phyloP scores from a whole-genome alignment of 2,113 vertebrate species.

The Empidonax traillii region DNA sequence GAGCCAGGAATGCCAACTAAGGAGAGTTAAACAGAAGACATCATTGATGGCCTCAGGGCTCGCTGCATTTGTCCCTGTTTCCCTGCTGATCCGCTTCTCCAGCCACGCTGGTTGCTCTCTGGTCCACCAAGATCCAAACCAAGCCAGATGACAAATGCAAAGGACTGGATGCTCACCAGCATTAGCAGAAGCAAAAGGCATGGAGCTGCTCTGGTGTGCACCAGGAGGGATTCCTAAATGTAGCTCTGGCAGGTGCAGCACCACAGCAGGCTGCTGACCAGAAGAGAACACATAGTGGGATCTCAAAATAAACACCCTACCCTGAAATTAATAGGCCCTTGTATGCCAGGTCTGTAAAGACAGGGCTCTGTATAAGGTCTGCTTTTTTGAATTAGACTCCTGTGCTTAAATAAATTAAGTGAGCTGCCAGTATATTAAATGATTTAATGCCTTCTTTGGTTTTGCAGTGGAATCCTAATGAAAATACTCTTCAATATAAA shows the following conservation, averaged over 20 bases:
- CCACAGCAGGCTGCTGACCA: neutral
- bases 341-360: neutral
- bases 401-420: conserved; percentile 62
- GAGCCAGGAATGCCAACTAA: neutral
- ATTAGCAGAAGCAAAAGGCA: neutral
- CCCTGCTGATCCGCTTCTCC: neutral
- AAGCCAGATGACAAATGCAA: neutral
- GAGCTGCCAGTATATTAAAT: conserved; percentile 47
- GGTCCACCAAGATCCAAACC: neutral
- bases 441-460: conserved; percentile 54
- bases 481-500: conserved; percentile 55
- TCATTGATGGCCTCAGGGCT: neutral
- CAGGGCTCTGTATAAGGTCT: neutral
- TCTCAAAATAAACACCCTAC: neutral
- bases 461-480: conserved; percentile 59
- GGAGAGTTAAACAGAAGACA: neutral
- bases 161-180: neutral
- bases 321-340: conserved; percentile 22
- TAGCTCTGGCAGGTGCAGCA: neutral
- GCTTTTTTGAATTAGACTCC: conserved; percentile 41
- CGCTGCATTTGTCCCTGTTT: neutral
- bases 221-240: neutral
- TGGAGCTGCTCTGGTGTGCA: neutral
- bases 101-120: neutral
- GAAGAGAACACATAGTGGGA: neutral